These are phyloP conservation scores for Lasiommata megera DNA, from an alignment of 2,888 invertebrate species.

Conservation along the genomic window DNA sequence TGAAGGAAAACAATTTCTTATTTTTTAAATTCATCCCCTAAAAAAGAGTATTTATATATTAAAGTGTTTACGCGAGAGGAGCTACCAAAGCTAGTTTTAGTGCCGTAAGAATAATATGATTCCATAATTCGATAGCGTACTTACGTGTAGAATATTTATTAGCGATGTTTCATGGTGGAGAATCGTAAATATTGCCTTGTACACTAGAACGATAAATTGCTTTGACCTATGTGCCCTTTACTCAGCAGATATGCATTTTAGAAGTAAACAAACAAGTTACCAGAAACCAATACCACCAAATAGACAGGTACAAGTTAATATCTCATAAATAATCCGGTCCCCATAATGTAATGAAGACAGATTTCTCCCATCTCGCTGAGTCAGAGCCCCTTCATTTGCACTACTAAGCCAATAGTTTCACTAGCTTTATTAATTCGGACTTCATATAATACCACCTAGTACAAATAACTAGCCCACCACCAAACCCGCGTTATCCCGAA, in stretches of 20 bases:
- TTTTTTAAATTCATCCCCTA: no score
- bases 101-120: no score
- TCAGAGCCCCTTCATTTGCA: slow-evolving; percentile 12
- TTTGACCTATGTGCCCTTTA: not conserved
- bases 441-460: not conserved
- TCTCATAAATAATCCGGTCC: not conserved
- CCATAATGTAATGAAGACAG: not conserved
- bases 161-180: no score
- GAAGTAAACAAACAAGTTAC: not conserved
- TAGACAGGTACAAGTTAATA: not conserved
- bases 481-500: no score
- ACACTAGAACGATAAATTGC: not conserved
- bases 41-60: no score
- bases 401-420: slow-evolving; percentile 2
- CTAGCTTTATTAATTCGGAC: not conserved
- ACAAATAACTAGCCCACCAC: not conserved
- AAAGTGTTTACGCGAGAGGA: no score
- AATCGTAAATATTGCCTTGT: not conserved
- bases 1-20: no score
- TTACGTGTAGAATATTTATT: no score
- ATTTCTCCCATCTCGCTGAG: slow-evolving; percentile 3
- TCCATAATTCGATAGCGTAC: no score
- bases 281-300: not conserved
- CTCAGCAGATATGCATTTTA: not conserved
- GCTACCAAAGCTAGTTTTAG: no score